Evolutionary conservation across 2,113 vertebrate genomes (phyloP).

Genomic region (Chaetodon auriga): DNA sequence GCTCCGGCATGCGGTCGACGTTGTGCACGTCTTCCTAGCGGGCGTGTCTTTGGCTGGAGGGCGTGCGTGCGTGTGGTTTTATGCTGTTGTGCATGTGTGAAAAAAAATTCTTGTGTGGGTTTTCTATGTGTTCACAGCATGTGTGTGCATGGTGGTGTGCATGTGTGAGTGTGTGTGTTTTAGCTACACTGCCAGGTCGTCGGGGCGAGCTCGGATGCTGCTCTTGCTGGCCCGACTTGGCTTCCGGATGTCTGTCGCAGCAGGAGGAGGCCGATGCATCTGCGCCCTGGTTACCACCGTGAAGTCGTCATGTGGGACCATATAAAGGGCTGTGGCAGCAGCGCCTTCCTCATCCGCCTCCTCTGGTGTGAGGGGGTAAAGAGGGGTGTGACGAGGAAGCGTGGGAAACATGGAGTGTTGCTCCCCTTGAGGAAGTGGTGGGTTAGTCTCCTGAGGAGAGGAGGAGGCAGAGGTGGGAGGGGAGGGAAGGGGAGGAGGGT

Average conservation of each 20-base stretch:
- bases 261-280: constrained; percentile 86
- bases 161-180: constrained; percentile 41
- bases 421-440: constrained; percentile 41
- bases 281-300: constrained; percentile 83
- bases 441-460: constrained; percentile 64
- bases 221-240: constrained; percentile 87
- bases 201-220: constrained; percentile 86
- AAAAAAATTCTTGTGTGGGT: constrained; percentile 4
- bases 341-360: constrained; percentile 62
- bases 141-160: constrained; percentile 11
- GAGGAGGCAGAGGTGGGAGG: constrained; percentile 61
- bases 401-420: constrained; percentile 72
- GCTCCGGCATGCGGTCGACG: background rate
- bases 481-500: constrained; percentile 66
- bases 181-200: constrained; percentile 91
- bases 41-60: constrained; percentile 15
- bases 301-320: constrained; percentile 41
- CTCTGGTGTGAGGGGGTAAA: constrained; percentile 59
- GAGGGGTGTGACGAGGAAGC: constrained; percentile 68
- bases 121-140: constrained; percentile 38
- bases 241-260: constrained; percentile 78
- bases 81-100: constrained; percentile 16
- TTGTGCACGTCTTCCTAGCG: background rate
- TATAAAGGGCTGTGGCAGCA: constrained; percentile 27
- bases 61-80: constrained; percentile 18